These are phyloP conservation scores for Thera obeliscata DNA, from an alignment of 2,888 invertebrate genomes.

Conservation along the genomic window DNA sequence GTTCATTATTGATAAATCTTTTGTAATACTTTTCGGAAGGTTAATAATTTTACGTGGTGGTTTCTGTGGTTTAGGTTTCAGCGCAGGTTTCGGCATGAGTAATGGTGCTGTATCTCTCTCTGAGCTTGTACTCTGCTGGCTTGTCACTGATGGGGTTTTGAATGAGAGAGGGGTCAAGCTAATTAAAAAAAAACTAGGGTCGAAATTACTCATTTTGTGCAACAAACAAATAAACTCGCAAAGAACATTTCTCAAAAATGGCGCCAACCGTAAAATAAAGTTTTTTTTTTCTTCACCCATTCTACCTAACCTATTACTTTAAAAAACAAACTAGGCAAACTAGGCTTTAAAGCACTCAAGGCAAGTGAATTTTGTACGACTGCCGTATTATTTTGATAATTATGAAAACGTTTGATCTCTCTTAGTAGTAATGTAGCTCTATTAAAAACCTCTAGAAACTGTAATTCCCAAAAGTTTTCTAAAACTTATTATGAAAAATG, in stretches of 20 bases:
- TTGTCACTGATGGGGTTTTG: conserved; percentile 73
- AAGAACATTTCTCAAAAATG: too few species aligned
- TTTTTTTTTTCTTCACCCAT: too few species aligned
- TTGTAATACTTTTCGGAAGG: conserved; percentile 66
- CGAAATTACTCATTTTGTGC: too few species aligned
- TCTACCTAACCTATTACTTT: too few species aligned
- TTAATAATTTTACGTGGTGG: conserved; percentile 85
- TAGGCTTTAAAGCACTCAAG: neutral
- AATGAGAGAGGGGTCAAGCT: conserved; percentile 77
- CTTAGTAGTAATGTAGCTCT: neutral
- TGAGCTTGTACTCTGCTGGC: conserved; percentile 67
- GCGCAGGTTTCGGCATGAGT: conserved; percentile 82
- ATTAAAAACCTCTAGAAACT: neutral
- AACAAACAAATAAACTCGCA: too few species aligned
- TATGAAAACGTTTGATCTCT: conserved; percentile 1
- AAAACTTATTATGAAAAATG: neutral
- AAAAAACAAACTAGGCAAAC: neutral
- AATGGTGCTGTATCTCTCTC: conserved; percentile 76
- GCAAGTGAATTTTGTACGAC: neutral
- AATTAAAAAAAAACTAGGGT: too few species aligned
- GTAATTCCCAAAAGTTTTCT: neutral
- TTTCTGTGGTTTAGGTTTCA: conserved; percentile 86
- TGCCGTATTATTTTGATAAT: conserved; percentile 1
- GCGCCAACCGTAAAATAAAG: too few species aligned
- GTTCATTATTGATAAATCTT: conserved; percentile 59